Base-by-base conservation (phyloP, 2,888 invertebrate species). In the Busseola fusca region DNA sequence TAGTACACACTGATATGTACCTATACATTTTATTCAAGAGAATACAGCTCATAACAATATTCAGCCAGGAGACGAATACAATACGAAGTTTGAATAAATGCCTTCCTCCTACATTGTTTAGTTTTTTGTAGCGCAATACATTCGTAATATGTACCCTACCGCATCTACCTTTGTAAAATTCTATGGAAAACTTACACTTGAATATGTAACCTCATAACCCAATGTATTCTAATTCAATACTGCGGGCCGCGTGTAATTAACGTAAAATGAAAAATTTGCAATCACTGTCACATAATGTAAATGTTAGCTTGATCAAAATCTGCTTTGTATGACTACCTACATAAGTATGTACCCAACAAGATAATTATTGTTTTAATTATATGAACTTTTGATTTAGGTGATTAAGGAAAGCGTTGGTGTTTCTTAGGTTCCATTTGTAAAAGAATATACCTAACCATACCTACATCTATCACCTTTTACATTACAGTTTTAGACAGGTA, bases 401-500 rank as follows among this genome's bases (percentile, higher is more conserved):
- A 1, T 0, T 59, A 37, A 0, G 27, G 30, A 69, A 56, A 42
- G 40, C 30, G 77, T 76, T 50, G 16, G 21, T 27, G 5, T 48
- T 60, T 76, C 37, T 0, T 37, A 45, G 14, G 21, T n/a, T 30
- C 21, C 10, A 58, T 58, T 63, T 54, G 34, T 64, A 2, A 21
- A 52, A 27, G 9, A 48, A 63, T 42, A 62, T n/a, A 25, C 57
- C 14, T 18, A 30, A 71, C 9, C 25, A n/a, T 42, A n/a, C 0
- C 1, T 27, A 45, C 18, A 27, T 54, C 16, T 45, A 37, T 1
- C 54, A 45, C 18, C 45, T 56, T n/a, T 6, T 59, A 71, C 12
- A 14, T 48, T 62, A 48, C 40, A 58, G 56, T 67, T 80, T 63
- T 52, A 76, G 63, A 66, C 50, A 62, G 21, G 56, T 52, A 72